A percentile compares a stretch with the other conserved stretches of the same genome.
These are phyloP conservation scores for Hymenochirus boettgeri DNA, from an alignment of 2,113 vertebrate genomes.

Conservation along the genomic window DNA sequence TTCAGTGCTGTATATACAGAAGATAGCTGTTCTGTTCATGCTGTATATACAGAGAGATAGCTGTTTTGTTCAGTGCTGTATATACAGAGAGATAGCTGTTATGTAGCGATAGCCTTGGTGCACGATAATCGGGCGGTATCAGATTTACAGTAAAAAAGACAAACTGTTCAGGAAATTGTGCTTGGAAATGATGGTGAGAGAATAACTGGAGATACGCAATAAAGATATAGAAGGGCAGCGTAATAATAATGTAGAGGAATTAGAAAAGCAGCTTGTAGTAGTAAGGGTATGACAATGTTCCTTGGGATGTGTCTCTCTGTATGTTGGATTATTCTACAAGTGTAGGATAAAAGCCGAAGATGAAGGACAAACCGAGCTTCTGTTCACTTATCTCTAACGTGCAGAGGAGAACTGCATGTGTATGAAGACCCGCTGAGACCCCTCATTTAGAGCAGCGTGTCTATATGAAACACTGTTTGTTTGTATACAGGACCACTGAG, in stretches of 20 bases:
- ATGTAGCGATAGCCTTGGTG: background rate
- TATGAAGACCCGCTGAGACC: slow-evolving; percentile 17
- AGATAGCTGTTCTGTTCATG: too few relatives aligned
- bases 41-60: too few relatives aligned
- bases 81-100: background rate
- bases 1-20: too few relatives aligned
- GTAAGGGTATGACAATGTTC: slow-evolving; percentile 1
- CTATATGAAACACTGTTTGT: background rate
- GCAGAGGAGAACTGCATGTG: slow-evolving; percentile 26
- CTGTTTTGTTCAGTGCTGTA: background rate
- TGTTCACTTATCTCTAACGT: slow-evolving; percentile 26
- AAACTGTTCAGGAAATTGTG: slow-evolving; percentile 31
- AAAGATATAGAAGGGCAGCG: background rate
- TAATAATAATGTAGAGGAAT: background rate
- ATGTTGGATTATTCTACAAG: slow-evolving; percentile 28
- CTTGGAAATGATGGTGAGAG: background rate
- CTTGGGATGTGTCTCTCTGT: slow-evolving; percentile 4
- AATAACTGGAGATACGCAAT: background rate
- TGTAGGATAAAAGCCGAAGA: slow-evolving; percentile 25
- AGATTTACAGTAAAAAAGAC: slow-evolving; percentile 31
- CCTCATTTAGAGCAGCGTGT: slow-evolving; percentile 15
- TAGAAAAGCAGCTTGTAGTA: background rate
- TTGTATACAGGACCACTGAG: slow-evolving; percentile 5
- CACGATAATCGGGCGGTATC: background rate
- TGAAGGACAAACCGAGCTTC: slow-evolving; percentile 22